These are phyloP conservation scores for Suillia variegata DNA, from an alignment of 2,888 invertebrate species.

Conservation along the genomic window DNA sequence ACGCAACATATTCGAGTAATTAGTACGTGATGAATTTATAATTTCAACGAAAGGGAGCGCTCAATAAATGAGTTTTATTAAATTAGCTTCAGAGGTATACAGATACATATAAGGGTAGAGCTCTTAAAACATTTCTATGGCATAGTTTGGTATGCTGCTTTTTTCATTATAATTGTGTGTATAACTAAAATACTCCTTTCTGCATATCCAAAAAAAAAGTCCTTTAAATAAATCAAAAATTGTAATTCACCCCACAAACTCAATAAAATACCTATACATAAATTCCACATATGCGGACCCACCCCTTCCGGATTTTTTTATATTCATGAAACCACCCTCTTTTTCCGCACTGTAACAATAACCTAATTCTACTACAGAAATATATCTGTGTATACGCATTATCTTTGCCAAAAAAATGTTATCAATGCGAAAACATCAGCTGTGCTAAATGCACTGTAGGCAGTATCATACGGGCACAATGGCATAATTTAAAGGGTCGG, in stretches of 20 bases:
- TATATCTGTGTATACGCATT: conserved; percentile 18
- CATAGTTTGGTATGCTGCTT: too few species aligned
- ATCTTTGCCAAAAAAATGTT: conserved; percentile 13
- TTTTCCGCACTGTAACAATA: conserved; percentile 39
- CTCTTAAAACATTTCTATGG: too few species aligned
- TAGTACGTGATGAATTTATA: too few species aligned
- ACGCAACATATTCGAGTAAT: too few species aligned
- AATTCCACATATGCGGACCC: not conserved
- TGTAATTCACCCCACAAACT: not conserved
- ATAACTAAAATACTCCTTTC: too few species aligned
- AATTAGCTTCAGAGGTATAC: too few species aligned
- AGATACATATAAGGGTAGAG: too few species aligned
- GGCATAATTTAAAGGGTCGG: not conserved
- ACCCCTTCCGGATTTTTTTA: not conserved
- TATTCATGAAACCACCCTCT: not conserved
- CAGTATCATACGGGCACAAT: conserved; percentile 14
- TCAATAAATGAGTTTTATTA: too few species aligned
- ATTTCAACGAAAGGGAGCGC: too few species aligned
- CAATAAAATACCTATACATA: not conserved
- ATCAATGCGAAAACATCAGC: conserved; percentile 12
- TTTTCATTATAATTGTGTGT: too few species aligned
- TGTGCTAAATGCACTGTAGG: conserved; percentile 31
- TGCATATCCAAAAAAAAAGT: too few species aligned
- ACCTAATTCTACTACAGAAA: conserved; percentile 35
- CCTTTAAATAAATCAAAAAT: too few species aligned